Percentiles rank a stretch among this genome's conserved stretches.
Conservation (phyloP, 2,888 invertebrate species). For the Maniola hyperantus region DNA sequence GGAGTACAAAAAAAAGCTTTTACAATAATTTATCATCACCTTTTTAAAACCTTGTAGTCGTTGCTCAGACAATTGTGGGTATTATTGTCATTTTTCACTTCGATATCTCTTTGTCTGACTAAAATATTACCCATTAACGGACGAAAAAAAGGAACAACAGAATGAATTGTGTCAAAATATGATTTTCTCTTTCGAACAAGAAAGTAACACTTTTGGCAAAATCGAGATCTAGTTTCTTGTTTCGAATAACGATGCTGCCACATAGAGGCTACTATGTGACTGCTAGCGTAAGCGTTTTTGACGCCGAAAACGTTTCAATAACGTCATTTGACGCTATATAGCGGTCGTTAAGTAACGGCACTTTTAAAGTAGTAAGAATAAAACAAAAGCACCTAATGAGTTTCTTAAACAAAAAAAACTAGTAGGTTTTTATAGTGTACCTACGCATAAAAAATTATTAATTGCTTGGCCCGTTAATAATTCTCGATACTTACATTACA, state of each 20-base stretch:
- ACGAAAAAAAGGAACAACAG: background rate
- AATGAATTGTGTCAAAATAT: background rate
- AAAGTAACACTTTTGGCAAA: too few relatives aligned
- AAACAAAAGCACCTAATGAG: too few relatives aligned
- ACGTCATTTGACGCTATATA: too few relatives aligned
- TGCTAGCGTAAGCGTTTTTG: too few relatives aligned
- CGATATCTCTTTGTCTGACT: background rate
- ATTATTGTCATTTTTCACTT: conserved; percentile 4
- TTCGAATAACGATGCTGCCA: too few relatives aligned
- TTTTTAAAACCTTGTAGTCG: conserved; percentile 5
- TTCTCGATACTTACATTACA: conserved; percentile 4
- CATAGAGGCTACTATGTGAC: too few relatives aligned
- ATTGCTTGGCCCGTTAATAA: conserved; percentile 1
- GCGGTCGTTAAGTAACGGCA: too few relatives aligned
- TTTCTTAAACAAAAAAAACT: too few relatives aligned
- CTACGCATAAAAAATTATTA: background rate
- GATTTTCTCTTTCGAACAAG: background rate
- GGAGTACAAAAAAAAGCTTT: conserved; percentile 13
- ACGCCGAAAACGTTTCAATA: too few relatives aligned
- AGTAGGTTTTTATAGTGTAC: too few relatives aligned
- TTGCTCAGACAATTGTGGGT: conserved; percentile 3
- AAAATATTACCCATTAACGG: background rate
- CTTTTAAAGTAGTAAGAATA: too few relatives aligned
- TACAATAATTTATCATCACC: conserved; percentile 20
- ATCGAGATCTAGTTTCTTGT: too few relatives aligned